Base-by-base conservation (phyloP, 2,113 vertebrate species). In the Cebus imitator region DNA sequence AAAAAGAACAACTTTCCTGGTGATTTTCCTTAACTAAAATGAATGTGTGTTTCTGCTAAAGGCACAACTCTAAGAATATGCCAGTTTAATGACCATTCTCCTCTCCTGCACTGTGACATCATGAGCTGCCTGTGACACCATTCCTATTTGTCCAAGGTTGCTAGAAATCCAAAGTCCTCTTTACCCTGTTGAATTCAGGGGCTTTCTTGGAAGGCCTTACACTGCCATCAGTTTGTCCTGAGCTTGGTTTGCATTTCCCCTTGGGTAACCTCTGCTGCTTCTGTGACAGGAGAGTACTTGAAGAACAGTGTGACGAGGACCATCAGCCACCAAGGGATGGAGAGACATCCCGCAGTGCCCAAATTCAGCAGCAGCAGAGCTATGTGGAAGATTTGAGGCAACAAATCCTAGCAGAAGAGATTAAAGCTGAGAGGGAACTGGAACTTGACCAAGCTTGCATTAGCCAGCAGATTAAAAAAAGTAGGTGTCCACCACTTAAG, bases 381-480 rank as follows among this genome's bases (percentile, higher is more conserved):
- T 99, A 98, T 2, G 98, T 99, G 95, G 98, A 99, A 94, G 98
- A 98, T 96, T 98, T 99, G 97, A 98, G 99, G 66, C 99, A 99
- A 87, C 99, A 99, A 96, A 99, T 99, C 87, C 98, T 99, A 95
- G 97, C 94, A 87, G 99, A 99, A 95, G 99, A 99, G 96, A 98
- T 98, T 94, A 98, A 98, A 98, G 98, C 99, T 61, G 99, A 99
- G 91, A 98, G 2, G 96, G 99, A 99, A 73, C 98, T 99, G 95
- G 98, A 99, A 89, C 98, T 98, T 55, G 99, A 99, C 93, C 99
- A 99, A 98, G 98, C 98, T 6, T 95, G 95, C 32, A 98, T 99
- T 50, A 98, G 98, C 94, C 98, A 99, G 96, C 99, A 99, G 96
- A 98, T 99, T 93, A 97, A 97, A 97, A 99, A 99, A 93, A 98